Evolutionary conservation across 2,888 invertebrate genomes (phyloP).

Genomic region (Platycnemis pennipes): DNA sequence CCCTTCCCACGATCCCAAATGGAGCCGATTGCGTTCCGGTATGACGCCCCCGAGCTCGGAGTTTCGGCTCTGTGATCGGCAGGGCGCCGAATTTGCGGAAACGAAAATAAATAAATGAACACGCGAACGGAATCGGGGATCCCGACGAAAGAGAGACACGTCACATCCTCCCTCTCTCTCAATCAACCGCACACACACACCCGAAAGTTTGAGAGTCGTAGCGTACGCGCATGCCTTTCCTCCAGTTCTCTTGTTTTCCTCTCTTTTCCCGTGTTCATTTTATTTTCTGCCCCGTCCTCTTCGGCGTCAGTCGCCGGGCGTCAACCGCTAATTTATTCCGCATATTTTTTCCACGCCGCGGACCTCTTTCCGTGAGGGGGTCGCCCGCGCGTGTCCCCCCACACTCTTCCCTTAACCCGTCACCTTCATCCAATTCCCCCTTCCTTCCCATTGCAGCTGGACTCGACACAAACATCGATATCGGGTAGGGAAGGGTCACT

Average conservation of each 20-base stretch:
- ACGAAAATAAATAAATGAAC: background rate
- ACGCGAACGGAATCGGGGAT: background rate
- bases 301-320: background rate
- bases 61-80: slow-evolving; percentile 18
- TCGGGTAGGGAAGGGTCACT: slow-evolving; percentile 27
- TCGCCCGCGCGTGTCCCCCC: slow-evolving; percentile 39
- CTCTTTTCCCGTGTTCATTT: background rate
- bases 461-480: slow-evolving; percentile 55
- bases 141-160: background rate
- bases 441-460: background rate
- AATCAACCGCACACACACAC: background rate
- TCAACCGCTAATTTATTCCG: slow-evolving; percentile 39
- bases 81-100: slow-evolving; percentile 5
- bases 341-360: slow-evolving; percentile 51
- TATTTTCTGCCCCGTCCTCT: background rate
- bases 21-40: background rate
- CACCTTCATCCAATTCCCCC: background rate
- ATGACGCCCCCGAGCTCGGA: background rate
- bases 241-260: background rate
- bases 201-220: background rate
- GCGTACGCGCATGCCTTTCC: background rate
- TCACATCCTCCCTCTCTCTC: background rate
- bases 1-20: background rate
- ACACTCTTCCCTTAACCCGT: background rate
- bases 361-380: background rate